A percentile compares a stretch with the other conserved stretches of the same genome.
These are phyloP conservation scores for Phymorhynchus buccinoides DNA, from an alignment of 1,140 invertebrate species.

Conservation along the genomic window DNA sequence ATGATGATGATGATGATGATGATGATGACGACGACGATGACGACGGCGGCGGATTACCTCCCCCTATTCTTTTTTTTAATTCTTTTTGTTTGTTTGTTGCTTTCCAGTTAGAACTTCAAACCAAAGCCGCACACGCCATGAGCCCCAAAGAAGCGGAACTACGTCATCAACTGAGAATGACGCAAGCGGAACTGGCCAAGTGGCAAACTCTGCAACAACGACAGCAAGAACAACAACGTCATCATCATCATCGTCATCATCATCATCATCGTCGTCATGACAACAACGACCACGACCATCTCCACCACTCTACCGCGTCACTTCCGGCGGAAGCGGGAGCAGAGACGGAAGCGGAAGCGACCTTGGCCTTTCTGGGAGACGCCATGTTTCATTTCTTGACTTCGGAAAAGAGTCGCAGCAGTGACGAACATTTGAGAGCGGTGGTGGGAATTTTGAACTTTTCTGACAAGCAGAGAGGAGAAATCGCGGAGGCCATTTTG, in stretches of 20 bases:
- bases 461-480: slow-evolving; percentile 60
- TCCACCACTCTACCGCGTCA: too few relatives aligned
- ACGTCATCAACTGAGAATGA: slow-evolving; percentile 54
- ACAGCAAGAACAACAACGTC: too few relatives aligned
- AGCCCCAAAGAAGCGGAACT: slow-evolving; percentile 55
- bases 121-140: background rate
- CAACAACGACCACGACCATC: slow-evolving; percentile 61
- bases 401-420: slow-evolving; percentile 50
- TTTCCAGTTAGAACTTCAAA: slow-evolving; percentile 57
- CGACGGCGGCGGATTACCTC: too few relatives aligned
- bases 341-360: slow-evolving; percentile 64
- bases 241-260: too few relatives aligned
- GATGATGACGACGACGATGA: too few relatives aligned
- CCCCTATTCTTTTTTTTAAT: too few relatives aligned
- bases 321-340: too few relatives aligned
- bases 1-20: too few relatives aligned
- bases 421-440: slow-evolving; percentile 60
- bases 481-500: slow-evolving; percentile 47
- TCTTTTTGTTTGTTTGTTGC: too few relatives aligned
- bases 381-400: slow-evolving; percentile 64
- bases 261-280: too few relatives aligned
- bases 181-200: slow-evolving; percentile 62
- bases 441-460: slow-evolving; percentile 64
- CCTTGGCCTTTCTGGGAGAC: slow-evolving; percentile 62
- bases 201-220: slow-evolving; percentile 62